Evolutionary conservation across 2,888 invertebrate species (phyloP), one percentile per base, ranked within the genome.

Genomic region (Amphipoea lucens): DNA sequence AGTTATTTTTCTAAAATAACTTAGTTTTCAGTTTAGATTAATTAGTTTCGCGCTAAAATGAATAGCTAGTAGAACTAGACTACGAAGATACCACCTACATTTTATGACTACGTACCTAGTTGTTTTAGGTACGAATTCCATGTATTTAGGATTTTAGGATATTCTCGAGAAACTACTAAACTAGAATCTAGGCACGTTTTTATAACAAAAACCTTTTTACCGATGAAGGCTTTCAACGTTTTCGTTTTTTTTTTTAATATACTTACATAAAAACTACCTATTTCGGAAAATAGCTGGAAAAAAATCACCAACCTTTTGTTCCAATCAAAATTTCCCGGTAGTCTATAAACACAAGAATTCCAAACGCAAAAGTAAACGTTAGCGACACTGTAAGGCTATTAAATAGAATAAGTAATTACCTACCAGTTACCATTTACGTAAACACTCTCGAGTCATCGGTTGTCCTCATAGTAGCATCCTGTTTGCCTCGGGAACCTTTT

Each of bases 401-500:
- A 86, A 48, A 75, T 71, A 74, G 60, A 81, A 81, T 85, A 84
- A 82, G 76, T 75, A 81, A 81, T 86, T 78, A 84, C 81, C 84
- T 82, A 85, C 90, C 85, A 85, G 90, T 90, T 88, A 79, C 92
- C 90, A 87, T 93, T 93, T 92, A 92, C 89, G 91, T 90, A 90
- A 90, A 90, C 87, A 42, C 74, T 83, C 84, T 83, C 73, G 67
- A 81, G 85, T 81, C 90, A 90, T 94, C 90, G 87, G 86, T 90
- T 93, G 94, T 92, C 94, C 93, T 94, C 93, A 92, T 74, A 3
- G 87, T 89, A 83, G 92, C 93, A 94, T 94, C 95, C 94, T 95
- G 95, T 93, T 95, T 90, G 87, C 95, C 95, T 95, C 94, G 94
- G 4, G 48, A 81, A 87, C 81, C 84, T 91, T 94, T 93, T 94